A percentile compares a stretch with the other conserved stretches of the same genome.
Evolutionary conservation across 2,797 vertebrate species (phyloP).

Genomic region (Poeciliopsis gracilis): DNA sequence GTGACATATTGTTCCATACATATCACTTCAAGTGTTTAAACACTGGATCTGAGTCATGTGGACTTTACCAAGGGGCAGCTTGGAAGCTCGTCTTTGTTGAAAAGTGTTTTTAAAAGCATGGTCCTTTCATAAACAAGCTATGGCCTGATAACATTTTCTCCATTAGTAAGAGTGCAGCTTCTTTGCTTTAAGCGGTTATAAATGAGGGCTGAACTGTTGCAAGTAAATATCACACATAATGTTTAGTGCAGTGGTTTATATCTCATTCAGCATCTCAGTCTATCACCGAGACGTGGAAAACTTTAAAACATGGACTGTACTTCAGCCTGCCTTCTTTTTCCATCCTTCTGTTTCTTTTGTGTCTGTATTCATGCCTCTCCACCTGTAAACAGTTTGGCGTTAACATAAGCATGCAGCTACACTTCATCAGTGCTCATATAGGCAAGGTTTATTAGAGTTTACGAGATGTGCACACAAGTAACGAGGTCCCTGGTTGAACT

Average conservation of each 20-base stretch:
- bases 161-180: conserved; percentile 3
- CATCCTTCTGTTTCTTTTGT: conserved; percentile 9
- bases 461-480: conserved; percentile 60
- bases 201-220: conserved; percentile 1
- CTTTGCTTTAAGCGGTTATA: conserved; percentile 3
- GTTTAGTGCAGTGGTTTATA: background rate
- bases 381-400: conserved; percentile 13
- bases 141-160: conserved; percentile 6
- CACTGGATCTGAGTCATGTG: background rate
- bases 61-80: background rate
- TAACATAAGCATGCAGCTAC: conserved; percentile 14
- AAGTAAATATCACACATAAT: background rate
- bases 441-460: conserved; percentile 35
- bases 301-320: conserved; percentile 9
- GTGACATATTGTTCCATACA: background rate
- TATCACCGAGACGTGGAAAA: background rate
- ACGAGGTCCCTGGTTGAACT: conserved; percentile 67
- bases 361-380: conserved; percentile 8
- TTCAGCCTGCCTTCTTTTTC: conserved; percentile 1
- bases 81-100: background rate
- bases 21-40: background rate
- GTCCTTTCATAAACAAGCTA: conserved; percentile 12
- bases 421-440: conserved; percentile 25
- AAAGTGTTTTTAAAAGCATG: conserved; percentile 4
- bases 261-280: background rate